Evolutionary conservation across 1,140 invertebrate species (phyloP).

Genomic region (Drosophila eugracilis): DNA sequence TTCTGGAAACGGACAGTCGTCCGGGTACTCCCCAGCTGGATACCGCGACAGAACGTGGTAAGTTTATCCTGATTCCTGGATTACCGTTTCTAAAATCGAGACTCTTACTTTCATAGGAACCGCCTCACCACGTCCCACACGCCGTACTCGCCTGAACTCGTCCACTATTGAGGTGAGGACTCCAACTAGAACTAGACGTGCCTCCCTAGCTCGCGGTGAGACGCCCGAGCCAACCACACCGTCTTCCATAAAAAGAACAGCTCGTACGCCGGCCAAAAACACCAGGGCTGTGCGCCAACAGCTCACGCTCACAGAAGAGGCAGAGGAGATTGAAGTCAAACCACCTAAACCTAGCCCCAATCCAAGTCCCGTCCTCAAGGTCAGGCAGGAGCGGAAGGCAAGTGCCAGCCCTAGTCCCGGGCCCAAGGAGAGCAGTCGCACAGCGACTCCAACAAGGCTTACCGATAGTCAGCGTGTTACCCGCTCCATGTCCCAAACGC

Average conservation of each 20-base stretch:
- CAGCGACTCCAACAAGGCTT: not conserved
- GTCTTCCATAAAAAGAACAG: conserved; percentile 36
- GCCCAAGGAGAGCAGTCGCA: not conserved
- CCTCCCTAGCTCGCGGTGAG: conserved; percentile 54
- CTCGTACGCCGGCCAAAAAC: conserved; percentile 48
- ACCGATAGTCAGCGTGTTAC: conserved; percentile 44
- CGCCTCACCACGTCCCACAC: conserved; percentile 58
- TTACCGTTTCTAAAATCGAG: not conserved
- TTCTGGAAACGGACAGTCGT: conserved; percentile 59
- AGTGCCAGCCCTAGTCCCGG: not conserved
- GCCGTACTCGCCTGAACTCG: conserved; percentile 65
- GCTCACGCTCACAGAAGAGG: conserved; percentile 41
- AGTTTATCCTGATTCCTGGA: conserved; percentile 1
- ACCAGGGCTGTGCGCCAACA: conserved; percentile 34
- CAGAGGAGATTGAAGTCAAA: conserved; percentile 18
- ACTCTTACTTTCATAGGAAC: not conserved
- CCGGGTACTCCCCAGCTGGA: conserved; percentile 63
- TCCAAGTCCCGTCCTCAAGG: not conserved
- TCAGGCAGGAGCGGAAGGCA: not conserved
- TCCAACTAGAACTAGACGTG: conserved; percentile 51
- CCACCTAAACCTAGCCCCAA: not conserved
- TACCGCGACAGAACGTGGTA: conserved; percentile 50
- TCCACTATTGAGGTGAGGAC: conserved; percentile 52
- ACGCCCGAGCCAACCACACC: conserved; percentile 58
- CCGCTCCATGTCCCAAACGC: conserved; percentile 69